Base-by-base conservation (phyloP, 1,140 invertebrate genomes). In the Leptestheria dahalacensis region DNA sequence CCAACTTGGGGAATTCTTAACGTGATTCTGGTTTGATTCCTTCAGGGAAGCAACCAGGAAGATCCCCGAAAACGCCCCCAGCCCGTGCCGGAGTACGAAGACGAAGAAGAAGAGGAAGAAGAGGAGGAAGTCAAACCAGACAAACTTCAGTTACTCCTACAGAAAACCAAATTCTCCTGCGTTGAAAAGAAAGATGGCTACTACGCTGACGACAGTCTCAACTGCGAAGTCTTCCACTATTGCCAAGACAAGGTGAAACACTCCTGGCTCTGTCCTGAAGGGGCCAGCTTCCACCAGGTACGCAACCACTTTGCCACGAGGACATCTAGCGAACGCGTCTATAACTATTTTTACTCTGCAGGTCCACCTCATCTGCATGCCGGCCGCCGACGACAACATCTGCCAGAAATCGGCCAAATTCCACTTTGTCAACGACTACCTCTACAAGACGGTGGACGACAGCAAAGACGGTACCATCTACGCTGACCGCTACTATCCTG, bases 211-310 rank as follows among this genome's bases (percentile, higher is more conserved):
- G 85, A 91, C 65, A 84, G 84, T 53, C 78, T 94, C 23, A 81
- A 83, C 65, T 94, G 90, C 67, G 88, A 92, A 70, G 87, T 92
- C 0, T 94, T 94, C 80, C 91, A 94, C 70, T 94, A 93, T 71
- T 93, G 91, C 69, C 87, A 91, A 66, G 88, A 90, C 60, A 87
- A 83, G 63, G 85, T 86, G 12, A 86, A 84, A 66, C 89, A 92
- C 68, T 92, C 88, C 0, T 94, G 90, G 89, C 85, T 92, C 64
- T 94, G 91, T 67, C 90, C 90, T 0, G 86, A 90, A 66, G 86
- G 88, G 63, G 91, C 91, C 67, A 84, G 86, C 49, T 93, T 94
- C 80, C 90, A 94, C 68, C 88, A 91, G 77, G 84, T 86, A 74
- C 64, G 60, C 33, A 3, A 2, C 18, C 18, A 23, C 23, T 20